Base-by-base conservation (phyloP, 2,113 vertebrate species). In the Nothoprocta perdicaria region DNA sequence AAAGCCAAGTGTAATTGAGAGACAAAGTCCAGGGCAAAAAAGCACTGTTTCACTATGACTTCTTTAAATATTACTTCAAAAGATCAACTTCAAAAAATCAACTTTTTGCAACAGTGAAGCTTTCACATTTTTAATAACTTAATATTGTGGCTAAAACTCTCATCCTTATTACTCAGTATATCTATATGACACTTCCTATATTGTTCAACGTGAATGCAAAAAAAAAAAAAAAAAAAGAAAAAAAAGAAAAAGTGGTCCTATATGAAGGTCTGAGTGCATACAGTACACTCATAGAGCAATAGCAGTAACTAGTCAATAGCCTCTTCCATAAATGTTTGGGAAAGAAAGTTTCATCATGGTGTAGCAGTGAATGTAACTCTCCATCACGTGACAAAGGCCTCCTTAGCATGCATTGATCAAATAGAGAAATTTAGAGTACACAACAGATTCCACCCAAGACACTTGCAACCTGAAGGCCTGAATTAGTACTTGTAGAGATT, bases 191-290 rank as follows among this genome's bases (percentile, higher is more conserved):
- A 33, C 12, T 76, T 76, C 26, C 21, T 65, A 52, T 31, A 62
- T 5, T 73, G 31, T 79, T 85, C 53, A 21, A 65, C 19, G 5
- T 2, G 57, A 0, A 0, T 73, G 19, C 1, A 19, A 9, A 41
- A 80, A 85, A 80, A 33, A n/a, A n/a, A n/a, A n/a, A n/a, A n/a
- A n/a, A n/a, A n/a, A n/a, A n/a, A n/a, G n/a, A n/a, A n/a, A n/a
- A n/a, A n/a, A n/a, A n/a, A n/a, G n/a, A n/a, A n/a, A n/a, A n/a
- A n/a, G n/a, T n/a, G n/a, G n/a, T n/a, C n/a, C n/a, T n/a, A n/a
- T n/a, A 35, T 53, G 38, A 86, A 53, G 11, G 69, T 0, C 1
- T 23, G 2, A 6, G 29, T 1, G 0, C 33, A n/a, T 21, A 60
- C 19, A 71, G 0, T 33, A n/a, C 22, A 60, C 22, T 66, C 12